Percentiles rank a stretch among this genome's conserved stretches.
Conservation (phyloP, 2,888 invertebrate species). For the Candidula unifasciata region DNA sequence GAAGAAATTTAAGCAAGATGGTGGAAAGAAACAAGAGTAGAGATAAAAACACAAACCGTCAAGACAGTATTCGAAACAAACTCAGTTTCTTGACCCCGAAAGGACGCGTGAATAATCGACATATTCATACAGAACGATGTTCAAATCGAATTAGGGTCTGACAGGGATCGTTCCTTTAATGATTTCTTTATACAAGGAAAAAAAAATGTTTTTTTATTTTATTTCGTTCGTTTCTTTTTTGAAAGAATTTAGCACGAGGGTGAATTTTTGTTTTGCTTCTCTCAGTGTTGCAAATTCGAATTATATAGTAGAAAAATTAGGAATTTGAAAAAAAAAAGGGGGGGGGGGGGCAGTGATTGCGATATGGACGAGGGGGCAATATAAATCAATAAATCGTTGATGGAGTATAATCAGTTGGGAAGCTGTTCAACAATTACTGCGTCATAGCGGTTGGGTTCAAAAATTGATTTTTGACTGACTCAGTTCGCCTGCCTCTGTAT, state of each 20-base stretch:
- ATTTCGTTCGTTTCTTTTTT: neutral
- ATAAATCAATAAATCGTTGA: too few relatives aligned
- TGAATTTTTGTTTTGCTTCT: neutral
- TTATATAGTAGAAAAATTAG: neutral
- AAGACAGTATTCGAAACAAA: slow-evolving; percentile 33
- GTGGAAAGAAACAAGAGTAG: slow-evolving; percentile 26
- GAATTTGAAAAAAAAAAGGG: neutral
- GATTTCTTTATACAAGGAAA: slow-evolving; percentile 52
- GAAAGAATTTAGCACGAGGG: neutral
- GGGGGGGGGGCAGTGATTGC: too few relatives aligned
- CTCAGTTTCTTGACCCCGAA: slow-evolving; percentile 42
- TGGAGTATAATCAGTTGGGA: too few relatives aligned
- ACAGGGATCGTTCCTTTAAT: slow-evolving; percentile 53
- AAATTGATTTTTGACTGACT: too few relatives aligned
- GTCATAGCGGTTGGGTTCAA: too few relatives aligned
- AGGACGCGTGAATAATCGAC: slow-evolving; percentile 54
- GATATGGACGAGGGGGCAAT: too few relatives aligned
- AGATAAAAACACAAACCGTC: slow-evolving; percentile 8
- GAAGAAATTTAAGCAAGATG: slow-evolving; percentile 34
- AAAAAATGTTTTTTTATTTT: neutral
- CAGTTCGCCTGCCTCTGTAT: too few relatives aligned
- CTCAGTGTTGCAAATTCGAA: neutral
- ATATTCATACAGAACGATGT: slow-evolving; percentile 56
- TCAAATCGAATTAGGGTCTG: slow-evolving; percentile 55
- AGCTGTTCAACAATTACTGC: too few relatives aligned